Percentiles rank a stretch among this genome's conserved stretches.
phyloP scores from a whole-genome alignment of 2,113 vertebrate genomes.

The Loxodonta africana region DNA sequence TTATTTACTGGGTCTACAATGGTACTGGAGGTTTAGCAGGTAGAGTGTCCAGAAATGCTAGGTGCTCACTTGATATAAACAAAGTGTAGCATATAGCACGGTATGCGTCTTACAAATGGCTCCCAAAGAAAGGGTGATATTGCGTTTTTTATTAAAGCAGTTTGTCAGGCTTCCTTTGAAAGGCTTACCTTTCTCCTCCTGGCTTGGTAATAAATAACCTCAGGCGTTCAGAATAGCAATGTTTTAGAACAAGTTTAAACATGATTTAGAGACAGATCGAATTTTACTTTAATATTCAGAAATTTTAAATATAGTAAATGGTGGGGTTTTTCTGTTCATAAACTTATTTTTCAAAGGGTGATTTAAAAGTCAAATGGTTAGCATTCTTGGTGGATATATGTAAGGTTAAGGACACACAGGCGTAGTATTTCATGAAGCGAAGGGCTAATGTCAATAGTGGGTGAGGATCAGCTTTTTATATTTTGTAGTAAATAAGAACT shows the following conservation, averaged over 20 bases:
- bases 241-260: constrained; percentile 53
- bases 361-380: constrained; percentile 49
- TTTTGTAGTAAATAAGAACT: neutral
- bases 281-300: constrained; percentile 77
- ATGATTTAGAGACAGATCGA: constrained; percentile 72
- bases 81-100: constrained; percentile 59
- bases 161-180: constrained; percentile 75
- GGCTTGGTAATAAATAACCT: constrained; percentile 74
- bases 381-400: neutral
- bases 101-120: neutral
- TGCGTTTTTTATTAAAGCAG: constrained; percentile 65
- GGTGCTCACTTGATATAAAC: neutral
- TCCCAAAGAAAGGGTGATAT: constrained; percentile 39
- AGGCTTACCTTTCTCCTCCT: constrained; percentile 71
- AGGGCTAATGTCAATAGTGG: rapidly evolving
- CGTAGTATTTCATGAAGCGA: neutral
- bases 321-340: neutral
- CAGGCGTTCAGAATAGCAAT: constrained; percentile 24
- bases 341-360: neutral
- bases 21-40: neutral
- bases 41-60: neutral
- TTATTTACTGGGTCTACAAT: neutral
- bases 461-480: neutral
- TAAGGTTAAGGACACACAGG: neutral
- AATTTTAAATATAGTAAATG: constrained; percentile 70